A percentile compares a stretch with the other conserved stretches of the same genome.
phyloP scores from a whole-genome alignment of 2,888 invertebrate genomes.

The Limnephilus lunatus region DNA sequence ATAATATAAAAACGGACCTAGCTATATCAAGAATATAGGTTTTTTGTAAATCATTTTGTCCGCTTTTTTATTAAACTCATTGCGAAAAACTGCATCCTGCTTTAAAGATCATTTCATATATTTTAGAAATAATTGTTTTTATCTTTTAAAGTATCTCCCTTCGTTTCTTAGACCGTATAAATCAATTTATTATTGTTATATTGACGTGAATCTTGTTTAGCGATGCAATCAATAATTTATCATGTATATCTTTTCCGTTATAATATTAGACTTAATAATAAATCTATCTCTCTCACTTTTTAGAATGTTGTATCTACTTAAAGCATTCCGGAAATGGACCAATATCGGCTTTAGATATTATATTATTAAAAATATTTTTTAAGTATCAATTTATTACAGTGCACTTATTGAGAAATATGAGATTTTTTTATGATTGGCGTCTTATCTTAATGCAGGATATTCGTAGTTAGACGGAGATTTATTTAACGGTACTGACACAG shows the following conservation, averaged over 20 bases:
- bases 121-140: background rate
- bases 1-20: background rate
- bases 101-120: background rate
- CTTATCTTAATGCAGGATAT: background rate
- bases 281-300: background rate
- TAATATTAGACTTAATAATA: background rate
- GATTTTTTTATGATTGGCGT: background rate
- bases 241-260: background rate
- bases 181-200: background rate
- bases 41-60: background rate
- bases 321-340: background rate
- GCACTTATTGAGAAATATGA: background rate
- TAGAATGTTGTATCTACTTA: background rate
- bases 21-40: background rate
- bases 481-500: too few relatives aligned
- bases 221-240: background rate
- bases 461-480: background rate
- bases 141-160: background rate
- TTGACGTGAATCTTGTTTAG: background rate
- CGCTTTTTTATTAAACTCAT: background rate
- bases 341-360: background rate
- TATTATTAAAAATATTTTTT: background rate
- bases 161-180: background rate
- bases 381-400: background rate
- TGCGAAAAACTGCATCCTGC: slow-evolving; percentile 2